Percentiles rank a stretch among this genome's conserved stretches.
Evolutionary conservation across 2,888 invertebrate species (phyloP).

Genomic region (Phlogophora meticulosa): DNA sequence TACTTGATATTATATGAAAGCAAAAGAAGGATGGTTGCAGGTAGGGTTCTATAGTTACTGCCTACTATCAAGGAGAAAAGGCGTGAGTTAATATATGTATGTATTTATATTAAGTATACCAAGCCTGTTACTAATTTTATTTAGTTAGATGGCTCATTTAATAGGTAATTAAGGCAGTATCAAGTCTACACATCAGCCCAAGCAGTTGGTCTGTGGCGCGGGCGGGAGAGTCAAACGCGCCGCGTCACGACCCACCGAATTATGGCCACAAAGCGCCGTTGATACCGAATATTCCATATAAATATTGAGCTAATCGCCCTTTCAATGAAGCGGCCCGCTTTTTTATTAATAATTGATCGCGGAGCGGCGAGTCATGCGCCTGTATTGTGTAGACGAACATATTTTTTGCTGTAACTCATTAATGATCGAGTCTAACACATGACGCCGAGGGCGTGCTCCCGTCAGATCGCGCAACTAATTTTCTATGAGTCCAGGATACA

Average conservation of each 20-base stretch:
- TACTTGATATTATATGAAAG: background rate
- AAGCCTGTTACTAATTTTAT: background rate
- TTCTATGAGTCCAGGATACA: slow-evolving; percentile 79
- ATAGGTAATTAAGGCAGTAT: slow-evolving; percentile 41
- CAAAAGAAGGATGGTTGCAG: too few species aligned
- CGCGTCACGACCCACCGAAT: slow-evolving; percentile 90
- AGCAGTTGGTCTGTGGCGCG: slow-evolving; percentile 85
- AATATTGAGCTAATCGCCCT: slow-evolving; percentile 92
- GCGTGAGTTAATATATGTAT: too few species aligned
- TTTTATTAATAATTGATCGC: slow-evolving; percentile 91
- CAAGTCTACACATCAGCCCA: slow-evolving; percentile 65
- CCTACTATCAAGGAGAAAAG: too few species aligned
- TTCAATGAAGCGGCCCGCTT: slow-evolving; percentile 91
- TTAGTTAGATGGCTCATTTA: slow-evolving; percentile 4
- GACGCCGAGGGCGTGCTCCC: slow-evolving; percentile 79
- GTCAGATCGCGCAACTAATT: slow-evolving; percentile 83
- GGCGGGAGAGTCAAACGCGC: slow-evolving; percentile 85
- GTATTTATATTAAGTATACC: too few species aligned
- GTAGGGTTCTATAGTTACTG: too few species aligned
- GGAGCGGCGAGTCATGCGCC: slow-evolving; percentile 90
- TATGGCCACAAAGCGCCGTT: slow-evolving; percentile 90
- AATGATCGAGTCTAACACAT: slow-evolving; percentile 82
- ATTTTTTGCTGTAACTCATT: slow-evolving; percentile 90
- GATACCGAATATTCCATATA: slow-evolving; percentile 91
- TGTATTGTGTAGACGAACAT: slow-evolving; percentile 87